Evolutionary conservation across 30 jellyfish, hydroid and myxozoan species (phyloP).

Genomic region (Aurelia coerulea): DNA sequence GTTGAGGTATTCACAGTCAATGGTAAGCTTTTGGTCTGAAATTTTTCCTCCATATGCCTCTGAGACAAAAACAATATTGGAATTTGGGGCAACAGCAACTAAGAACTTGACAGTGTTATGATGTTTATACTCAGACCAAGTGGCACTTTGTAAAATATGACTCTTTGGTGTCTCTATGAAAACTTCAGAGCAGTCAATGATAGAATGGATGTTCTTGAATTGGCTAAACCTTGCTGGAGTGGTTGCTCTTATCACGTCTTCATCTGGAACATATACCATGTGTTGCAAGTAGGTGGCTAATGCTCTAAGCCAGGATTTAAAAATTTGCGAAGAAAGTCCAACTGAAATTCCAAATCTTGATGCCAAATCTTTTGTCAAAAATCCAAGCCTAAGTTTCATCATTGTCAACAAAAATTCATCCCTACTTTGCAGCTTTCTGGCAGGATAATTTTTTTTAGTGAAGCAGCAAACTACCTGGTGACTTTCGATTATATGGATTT

Average conservation of each 20-base stretch:
- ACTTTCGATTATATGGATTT: too few species aligned
- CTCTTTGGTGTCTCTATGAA: constrained; percentile 62
- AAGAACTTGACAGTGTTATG: constrained; percentile 36
- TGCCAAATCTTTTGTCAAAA: constrained; percentile 6
- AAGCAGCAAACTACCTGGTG: too few species aligned
- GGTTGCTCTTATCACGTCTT: not conserved
- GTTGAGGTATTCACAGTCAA: too few species aligned
- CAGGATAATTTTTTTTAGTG: constrained; percentile 24
- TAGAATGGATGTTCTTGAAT: constrained; percentile 7
- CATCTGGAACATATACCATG: constrained; percentile 26
- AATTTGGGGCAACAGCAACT: constrained; percentile 10
- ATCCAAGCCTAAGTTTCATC: constrained; percentile 15
- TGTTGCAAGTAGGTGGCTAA: not conserved
- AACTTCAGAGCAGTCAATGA: constrained; percentile 60
- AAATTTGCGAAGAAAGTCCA: too few species aligned
- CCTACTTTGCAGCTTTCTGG: constrained; percentile 26
- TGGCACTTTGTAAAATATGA: constrained; percentile 40
- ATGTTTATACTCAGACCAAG: constrained; percentile 52
- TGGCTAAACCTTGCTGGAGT: too few species aligned
- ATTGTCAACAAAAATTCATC: constrained; percentile 34
- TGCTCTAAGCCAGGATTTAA: constrained; percentile 3
- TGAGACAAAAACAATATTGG: too few species aligned
- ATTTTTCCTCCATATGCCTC: too few species aligned
- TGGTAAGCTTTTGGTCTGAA: too few species aligned
- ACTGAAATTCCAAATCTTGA: too few species aligned